A percentile compares a stretch with the other conserved stretches of the same genome.
Evolutionary conservation across 2,113 vertebrate genomes (phyloP).

Genomic region (Pterocles gutturalis): DNA sequence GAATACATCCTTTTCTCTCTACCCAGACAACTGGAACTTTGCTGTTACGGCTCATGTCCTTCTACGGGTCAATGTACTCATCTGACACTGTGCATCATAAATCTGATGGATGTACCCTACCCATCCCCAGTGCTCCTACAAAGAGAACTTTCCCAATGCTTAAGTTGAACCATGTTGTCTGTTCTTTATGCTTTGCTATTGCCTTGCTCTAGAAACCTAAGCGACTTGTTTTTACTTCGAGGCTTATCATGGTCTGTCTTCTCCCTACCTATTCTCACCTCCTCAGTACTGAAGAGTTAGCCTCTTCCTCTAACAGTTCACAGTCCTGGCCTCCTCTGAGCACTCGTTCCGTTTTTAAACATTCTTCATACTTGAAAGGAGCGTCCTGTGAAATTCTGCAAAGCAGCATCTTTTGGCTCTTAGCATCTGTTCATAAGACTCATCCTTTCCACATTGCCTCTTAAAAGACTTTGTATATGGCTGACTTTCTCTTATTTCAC

Average conservation of each 20-base stretch:
- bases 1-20: not conserved
- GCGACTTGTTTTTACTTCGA: conserved; percentile 15
- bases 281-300: not conserved
- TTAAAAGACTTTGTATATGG: not conserved
- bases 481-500: not conserved
- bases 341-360: not conserved
- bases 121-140: conserved; percentile 20
- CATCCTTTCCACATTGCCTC: not conserved
- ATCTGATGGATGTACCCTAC: conserved; percentile 14
- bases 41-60: conserved; percentile 30
- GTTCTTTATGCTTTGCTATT: conserved; percentile 22
- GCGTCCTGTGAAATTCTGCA: not conserved
- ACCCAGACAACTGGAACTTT: not conserved
- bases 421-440: not conserved
- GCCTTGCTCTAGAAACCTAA: not conserved
- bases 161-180: not conserved
- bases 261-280: not conserved
- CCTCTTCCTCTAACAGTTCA: not conserved
- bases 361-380: not conserved
- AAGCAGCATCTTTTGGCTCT: not conserved
- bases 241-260: not conserved
- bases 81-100: not conserved
- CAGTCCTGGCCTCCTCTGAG: not conserved
- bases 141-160: conserved; percentile 33
- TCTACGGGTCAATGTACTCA: conserved; percentile 31